Percentiles rank a stretch among this genome's conserved stretches.
Evolutionary conservation across 1,140 invertebrate genomes (phyloP).

Genomic region (Macrosteles quadrilineatus): DNA sequence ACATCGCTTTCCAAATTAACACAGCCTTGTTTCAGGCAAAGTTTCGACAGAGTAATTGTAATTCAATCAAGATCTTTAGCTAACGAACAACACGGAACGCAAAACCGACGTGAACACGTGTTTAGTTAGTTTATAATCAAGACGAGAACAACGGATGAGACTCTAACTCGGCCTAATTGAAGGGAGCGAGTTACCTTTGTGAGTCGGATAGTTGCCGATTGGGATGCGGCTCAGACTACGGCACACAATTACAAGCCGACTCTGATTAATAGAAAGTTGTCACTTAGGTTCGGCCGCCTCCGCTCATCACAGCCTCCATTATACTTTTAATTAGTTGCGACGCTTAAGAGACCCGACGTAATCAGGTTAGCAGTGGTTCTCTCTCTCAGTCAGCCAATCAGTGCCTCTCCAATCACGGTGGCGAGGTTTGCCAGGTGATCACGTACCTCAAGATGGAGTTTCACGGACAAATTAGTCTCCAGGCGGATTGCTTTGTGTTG

Average conservation of each 20-base stretch:
- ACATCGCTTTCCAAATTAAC: too few species aligned
- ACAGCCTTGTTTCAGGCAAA: too few species aligned
- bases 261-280: neutral
- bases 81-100: too few species aligned
- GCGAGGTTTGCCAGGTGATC: too few species aligned
- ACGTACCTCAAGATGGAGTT: too few species aligned
- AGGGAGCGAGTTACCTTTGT: constrained; percentile 17
- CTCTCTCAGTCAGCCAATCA: too few species aligned
- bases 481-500: too few species aligned
- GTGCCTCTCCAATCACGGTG: too few species aligned
- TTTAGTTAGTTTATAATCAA: neutral
- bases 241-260: neutral
- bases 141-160: neutral
- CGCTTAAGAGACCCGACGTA: neutral
- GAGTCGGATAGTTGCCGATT: constrained; percentile 1
- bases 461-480: too few species aligned
- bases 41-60: too few species aligned
- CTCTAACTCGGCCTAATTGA: constrained; percentile 14
- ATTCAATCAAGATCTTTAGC: too few species aligned
- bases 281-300: neutral
- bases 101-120: neutral
- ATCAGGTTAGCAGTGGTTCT: too few species aligned
- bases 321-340: constrained; percentile 32
- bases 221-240: neutral
- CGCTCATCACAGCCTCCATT: constrained; percentile 6